Base-by-base conservation (phyloP, 2,888 invertebrate genomes). In the Gnatocerus cornutus region DNA sequence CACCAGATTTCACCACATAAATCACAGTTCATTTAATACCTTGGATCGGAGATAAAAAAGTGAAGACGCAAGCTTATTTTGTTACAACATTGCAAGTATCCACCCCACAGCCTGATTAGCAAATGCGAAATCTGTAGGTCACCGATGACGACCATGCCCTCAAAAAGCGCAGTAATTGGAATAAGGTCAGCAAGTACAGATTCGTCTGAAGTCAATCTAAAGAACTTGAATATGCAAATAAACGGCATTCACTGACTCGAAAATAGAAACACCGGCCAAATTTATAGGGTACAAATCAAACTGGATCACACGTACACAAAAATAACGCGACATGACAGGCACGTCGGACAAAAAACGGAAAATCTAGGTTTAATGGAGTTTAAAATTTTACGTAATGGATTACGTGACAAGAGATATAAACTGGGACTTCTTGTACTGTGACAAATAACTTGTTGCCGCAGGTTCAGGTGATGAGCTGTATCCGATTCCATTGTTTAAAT, bases 131-230 rank as follows among this genome's bases (percentile, higher is more conserved):
- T 63, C 63, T 62, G 59, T 59, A 55, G 66, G 66, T 58, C 58
- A 48, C 10, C 3, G 52, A 7, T 29, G 41, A 10, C 30, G 66
- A 50, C 66, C 66, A 58, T 66, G 66, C 58, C 66, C 66, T 37
- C 58, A 66, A 66, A 66, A 53, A 13, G 50, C 9, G 14, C 46
- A 55, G 41, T 46, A 66, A 66, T 46, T 66, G 50, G 66, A 50
- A 66, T 66, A 66, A 66, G 66, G 66, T 66, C 66, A 41, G 29
- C 63, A 41, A 52, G 62, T 62, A 46, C 59, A 37, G 62, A 45
- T 45, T 46, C 30, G 37, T 58, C 43, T 45, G 16, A 5, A 45
- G 29, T 12, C 10, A 14, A 56, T 27, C 41, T 21, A 45, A 41
- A 27, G 37, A 61, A 58, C 45, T 12, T 58, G 41, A 58, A 58